Evolutionary conservation across 2,797 vertebrate genomes (phyloP).

Genomic region (Serranus cabrilla): DNA sequence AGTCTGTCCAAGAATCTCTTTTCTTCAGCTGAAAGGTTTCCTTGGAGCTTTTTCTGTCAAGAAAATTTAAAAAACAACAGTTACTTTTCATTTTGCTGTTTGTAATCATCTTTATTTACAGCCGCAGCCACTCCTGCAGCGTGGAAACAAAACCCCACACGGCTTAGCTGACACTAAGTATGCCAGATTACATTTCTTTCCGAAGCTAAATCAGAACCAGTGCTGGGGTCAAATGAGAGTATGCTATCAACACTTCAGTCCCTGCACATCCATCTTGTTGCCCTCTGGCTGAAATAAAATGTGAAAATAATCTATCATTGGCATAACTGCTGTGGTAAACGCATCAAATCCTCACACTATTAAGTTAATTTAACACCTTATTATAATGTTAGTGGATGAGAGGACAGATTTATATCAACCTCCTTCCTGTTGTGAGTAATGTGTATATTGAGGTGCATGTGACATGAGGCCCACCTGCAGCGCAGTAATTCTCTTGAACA

Average conservation of each 20-base stretch:
- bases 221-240: not conserved
- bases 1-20: conserved; percentile 91
- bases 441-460: not conserved
- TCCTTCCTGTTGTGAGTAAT: not conserved
- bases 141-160: conserved; percentile 1
- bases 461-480: conserved; percentile 87
- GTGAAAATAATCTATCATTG: conserved; percentile 15
- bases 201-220: conserved; percentile 48
- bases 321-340: conserved; percentile 6
- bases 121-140: not conserved
- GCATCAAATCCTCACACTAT: conserved; percentile 7
- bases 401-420: not conserved
- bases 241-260: not conserved
- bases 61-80: conserved; percentile 19
- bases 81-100: not conserved
- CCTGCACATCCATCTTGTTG: conserved; percentile 10
- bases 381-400: not conserved
- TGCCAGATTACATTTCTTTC: conserved; percentile 42
- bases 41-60: conserved; percentile 87
- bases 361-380: conserved; percentile 10
- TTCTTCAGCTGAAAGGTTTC: conserved; percentile 88
- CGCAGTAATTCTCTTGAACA: conserved; percentile 90
- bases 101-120: not conserved
- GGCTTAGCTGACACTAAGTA: conserved; percentile 2
- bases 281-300: conserved; percentile 27